Percentiles rank a stretch among this genome's conserved stretches.
These are phyloP conservation scores for Morone chrysops DNA, from an alignment of 2,113 vertebrate genomes.

Conservation along the genomic window DNA sequence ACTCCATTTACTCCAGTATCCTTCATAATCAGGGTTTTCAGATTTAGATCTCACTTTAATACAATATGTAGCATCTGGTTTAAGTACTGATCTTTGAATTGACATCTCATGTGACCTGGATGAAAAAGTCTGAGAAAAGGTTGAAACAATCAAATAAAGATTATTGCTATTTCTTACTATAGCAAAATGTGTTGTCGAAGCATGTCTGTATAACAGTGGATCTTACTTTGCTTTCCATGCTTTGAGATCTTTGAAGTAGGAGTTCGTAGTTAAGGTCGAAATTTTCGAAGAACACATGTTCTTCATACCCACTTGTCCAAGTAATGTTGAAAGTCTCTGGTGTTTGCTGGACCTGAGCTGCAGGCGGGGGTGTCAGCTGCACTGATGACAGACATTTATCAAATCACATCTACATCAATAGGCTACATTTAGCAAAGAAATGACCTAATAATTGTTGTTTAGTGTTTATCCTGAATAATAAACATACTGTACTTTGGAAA, in stretches of 20 bases:
- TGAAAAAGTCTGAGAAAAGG: neutral
- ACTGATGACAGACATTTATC: slow-evolving; percentile 63
- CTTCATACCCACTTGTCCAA: slow-evolving; percentile 64
- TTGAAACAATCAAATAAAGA: neutral
- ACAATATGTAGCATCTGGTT: slow-evolving; percentile 23
- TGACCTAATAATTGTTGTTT: neutral
- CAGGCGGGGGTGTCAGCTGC: slow-evolving; percentile 59
- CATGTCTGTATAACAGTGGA: neutral
- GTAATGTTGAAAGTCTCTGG: slow-evolving; percentile 42
- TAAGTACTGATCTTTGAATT: neutral
- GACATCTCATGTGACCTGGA: accelerated
- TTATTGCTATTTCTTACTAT: neutral
- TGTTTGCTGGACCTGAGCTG: slow-evolving; percentile 12
- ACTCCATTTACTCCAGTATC: slow-evolving; percentile 66
- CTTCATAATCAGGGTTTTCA: accelerated
- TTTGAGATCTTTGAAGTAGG: slow-evolving; percentile 12
- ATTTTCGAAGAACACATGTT: accelerated
- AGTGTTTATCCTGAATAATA: neutral
- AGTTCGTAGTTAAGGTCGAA: accelerated
- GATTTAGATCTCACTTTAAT: slow-evolving; percentile 35
- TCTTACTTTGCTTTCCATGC: slow-evolving; percentile 11
- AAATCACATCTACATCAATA: neutral
- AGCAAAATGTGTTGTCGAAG: neutral
- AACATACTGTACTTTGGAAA: neutral
- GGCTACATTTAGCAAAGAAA: neutral